These are phyloP conservation scores for Cataglyphis rosenhaueri DNA, from an alignment of 2,888 invertebrate species.

Conservation along the genomic window DNA sequence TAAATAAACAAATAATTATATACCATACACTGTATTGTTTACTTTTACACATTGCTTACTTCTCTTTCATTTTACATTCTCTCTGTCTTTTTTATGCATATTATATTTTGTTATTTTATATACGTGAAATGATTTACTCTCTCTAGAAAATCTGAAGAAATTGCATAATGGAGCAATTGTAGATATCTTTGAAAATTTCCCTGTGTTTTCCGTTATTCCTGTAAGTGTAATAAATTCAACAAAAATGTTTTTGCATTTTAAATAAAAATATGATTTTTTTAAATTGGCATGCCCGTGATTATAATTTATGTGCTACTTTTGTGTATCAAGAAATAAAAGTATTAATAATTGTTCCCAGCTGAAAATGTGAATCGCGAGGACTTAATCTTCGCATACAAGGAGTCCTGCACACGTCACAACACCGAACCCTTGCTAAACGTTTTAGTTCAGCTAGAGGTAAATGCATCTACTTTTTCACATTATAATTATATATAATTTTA, in stretches of 20 bases:
- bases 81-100: not conserved
- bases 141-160: not conserved
- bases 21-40: slow-evolving; percentile 1
- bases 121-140: not conserved
- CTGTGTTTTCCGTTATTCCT: not conserved
- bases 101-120: not conserved
- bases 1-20: slow-evolving; percentile 35
- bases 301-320: slow-evolving; percentile 22
- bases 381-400: slow-evolving; percentile 90
- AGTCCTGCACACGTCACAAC: slow-evolving; percentile 90
- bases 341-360: slow-evolving; percentile 86
- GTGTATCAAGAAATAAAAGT: slow-evolving; percentile 22
- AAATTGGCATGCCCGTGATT: slow-evolving; percentile 5
- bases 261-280: not conserved
- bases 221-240: slow-evolving; percentile 23
- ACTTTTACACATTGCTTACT: slow-evolving; percentile 9
- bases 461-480: slow-evolving; percentile 57
- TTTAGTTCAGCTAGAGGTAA: slow-evolving; percentile 91
- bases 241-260: not conserved
- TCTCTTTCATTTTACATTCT: slow-evolving; percentile 27
- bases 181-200: not conserved
- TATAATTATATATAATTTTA: not conserved
- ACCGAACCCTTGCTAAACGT: slow-evolving; percentile 90
- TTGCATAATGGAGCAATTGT: not conserved
- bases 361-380: slow-evolving; percentile 89